Evolutionary conservation across 2,888 invertebrate genomes (phyloP), one percentile per base, ranked within the genome.

Genomic region (Macroteleia sp.): DNA sequence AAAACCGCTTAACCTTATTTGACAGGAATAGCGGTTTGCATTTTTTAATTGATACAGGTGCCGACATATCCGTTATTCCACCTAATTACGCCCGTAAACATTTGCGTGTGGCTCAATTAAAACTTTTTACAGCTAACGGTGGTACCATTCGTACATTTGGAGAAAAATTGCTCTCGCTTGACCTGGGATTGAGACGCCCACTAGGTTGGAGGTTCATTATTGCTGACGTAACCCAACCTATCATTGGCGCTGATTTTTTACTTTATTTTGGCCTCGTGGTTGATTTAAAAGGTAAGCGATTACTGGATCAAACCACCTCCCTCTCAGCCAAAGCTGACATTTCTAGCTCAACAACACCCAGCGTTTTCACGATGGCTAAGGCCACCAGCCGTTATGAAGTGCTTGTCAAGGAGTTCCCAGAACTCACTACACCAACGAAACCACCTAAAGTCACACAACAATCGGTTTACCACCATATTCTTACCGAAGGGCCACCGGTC

Each of bases 401-500:
- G 4, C 2, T 73, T 0, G n/a, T 64, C 1, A 5, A n/a, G 1
- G 36, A 66, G 2, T 74, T 66, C 14, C 52, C 44, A 1, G 39
- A 52, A 9, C 12, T 74, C 1, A 64, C 66, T 1, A 17, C 25
- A 9, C 16, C 48, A 0, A 4, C 48, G 2, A 16, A 46, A n/a
- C 16, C 48, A 19, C 12, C 5, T 2, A 16, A 36, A 14, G 9
- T 30, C 3, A 4, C n/a, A 1, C 1, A 30, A 0, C 4, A 12
- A 1, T 34, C 28, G 5, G 66, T 66, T 0, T 28, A 14, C 5
- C 79, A 82, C 62, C 83, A 85, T 34, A 73, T 80, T 42, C 83
- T 85, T 14, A 82, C 80, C 3, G 34, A 77, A 1, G 89, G 89
- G 10, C 85, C 86, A 32, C 90, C 89, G 1, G 84, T 87, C 3